Evolutionary conservation across 1,140 invertebrate species (phyloP).

Genomic region (Drosophila truncata): DNA sequence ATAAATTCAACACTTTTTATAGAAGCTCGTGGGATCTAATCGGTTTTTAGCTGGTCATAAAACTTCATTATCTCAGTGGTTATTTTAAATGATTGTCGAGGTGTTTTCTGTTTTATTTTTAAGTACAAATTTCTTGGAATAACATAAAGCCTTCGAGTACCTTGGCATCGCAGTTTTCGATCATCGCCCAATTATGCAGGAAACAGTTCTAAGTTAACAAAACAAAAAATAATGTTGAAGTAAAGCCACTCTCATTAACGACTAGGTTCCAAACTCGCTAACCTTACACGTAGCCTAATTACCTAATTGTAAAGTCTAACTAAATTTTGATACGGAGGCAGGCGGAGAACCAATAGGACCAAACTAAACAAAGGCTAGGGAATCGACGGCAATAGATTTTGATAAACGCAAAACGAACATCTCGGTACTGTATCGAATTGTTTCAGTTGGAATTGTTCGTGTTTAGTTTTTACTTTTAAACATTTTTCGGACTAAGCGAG

Average conservation of each 20-base stretch:
- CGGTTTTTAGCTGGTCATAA: slow-evolving; percentile 12
- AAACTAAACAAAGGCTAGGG: slow-evolving; percentile 60
- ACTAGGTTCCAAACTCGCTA: slow-evolving; percentile 57
- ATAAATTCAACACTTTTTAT: slow-evolving; percentile 42
- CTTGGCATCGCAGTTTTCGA: slow-evolving; percentile 54
- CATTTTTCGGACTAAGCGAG: slow-evolving; percentile 65
- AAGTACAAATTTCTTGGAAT: background rate
- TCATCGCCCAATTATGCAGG: slow-evolving; percentile 46
- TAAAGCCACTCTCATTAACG: slow-evolving; percentile 27
- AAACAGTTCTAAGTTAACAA: slow-evolving; percentile 79
- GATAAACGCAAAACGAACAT: slow-evolving; percentile 34
- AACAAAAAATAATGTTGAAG: slow-evolving; percentile 28
- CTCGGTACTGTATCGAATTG: slow-evolving; percentile 1
- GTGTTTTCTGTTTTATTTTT: slow-evolving; percentile 4
- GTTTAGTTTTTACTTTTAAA: slow-evolving; percentile 15
- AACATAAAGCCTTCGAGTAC: background rate
- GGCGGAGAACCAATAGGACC: slow-evolving; percentile 75
- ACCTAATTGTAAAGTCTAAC: slow-evolving; percentile 67
- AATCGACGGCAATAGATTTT: slow-evolving; percentile 62
- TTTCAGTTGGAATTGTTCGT: slow-evolving; percentile 35
- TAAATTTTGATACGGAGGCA: slow-evolving; percentile 49
- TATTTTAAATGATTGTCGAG: slow-evolving; percentile 15
- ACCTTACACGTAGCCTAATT: slow-evolving; percentile 47
- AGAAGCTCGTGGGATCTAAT: slow-evolving; percentile 28
- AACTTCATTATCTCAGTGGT: slow-evolving; percentile 18